A percentile compares a stretch with the other conserved stretches of the same genome.
phyloP scores from a whole-genome alignment of 2,113 vertebrate species.

The Galbula dea region DNA sequence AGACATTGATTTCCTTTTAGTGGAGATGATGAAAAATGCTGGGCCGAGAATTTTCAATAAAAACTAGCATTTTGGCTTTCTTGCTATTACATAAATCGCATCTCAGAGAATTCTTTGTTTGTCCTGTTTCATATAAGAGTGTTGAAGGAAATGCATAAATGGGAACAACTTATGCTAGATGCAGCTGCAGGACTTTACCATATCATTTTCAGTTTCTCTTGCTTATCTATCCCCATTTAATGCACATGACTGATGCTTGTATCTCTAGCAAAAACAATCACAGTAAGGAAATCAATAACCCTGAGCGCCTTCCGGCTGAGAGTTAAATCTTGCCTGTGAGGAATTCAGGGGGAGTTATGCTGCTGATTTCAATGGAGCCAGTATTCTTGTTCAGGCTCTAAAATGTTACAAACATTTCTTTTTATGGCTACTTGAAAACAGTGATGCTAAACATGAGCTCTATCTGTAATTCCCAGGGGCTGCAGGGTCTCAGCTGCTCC shows the following conservation, averaged over 20 bases:
- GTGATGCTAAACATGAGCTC: conserved; percentile 30
- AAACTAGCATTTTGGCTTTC: background rate
- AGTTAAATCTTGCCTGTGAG: background rate
- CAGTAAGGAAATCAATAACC: background rate
- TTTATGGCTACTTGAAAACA: conserved; percentile 49
- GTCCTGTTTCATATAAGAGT: background rate
- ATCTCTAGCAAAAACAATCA: background rate
- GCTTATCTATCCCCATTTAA: background rate
- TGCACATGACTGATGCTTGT: background rate
- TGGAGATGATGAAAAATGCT: background rate
- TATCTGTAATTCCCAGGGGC: background rate
- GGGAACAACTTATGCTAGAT: conserved; percentile 1
- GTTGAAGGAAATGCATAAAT: background rate
- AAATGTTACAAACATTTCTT: conserved; percentile 48
- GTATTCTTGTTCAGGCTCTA: conserved; percentile 1
- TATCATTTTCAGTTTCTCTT: background rate
- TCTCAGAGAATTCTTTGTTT: conserved; percentile 18
- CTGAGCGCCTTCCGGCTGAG: accelerated
- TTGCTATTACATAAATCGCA: background rate
- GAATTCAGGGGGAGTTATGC: conserved; percentile 50
- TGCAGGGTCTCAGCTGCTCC: background rate
- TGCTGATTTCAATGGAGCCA: conserved; percentile 39
- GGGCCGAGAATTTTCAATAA: background rate
- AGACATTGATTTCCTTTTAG: conserved; percentile 6
- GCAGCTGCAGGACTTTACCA: background rate